These are phyloP conservation scores for Drosophila lowei DNA, from an alignment of 1,140 invertebrate species.

Conservation along the genomic window DNA sequence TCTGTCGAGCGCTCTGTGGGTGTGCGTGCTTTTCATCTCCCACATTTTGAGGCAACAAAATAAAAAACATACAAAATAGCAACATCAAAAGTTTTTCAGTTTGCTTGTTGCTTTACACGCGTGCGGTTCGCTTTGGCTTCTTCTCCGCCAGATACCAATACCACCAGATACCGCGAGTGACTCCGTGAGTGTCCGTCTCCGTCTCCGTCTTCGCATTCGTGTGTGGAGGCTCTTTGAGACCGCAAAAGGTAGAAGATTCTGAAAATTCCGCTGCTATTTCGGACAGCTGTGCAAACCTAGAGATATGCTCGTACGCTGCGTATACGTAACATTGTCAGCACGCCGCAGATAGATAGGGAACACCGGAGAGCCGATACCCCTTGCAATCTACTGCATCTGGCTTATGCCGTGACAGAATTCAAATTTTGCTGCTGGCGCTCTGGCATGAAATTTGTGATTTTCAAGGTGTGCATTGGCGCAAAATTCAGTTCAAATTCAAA, in stretches of 20 bases:
- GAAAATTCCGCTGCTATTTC: conserved; percentile 60
- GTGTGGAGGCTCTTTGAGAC: conserved; percentile 26
- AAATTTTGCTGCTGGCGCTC: conserved; percentile 37
- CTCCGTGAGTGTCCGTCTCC: background rate
- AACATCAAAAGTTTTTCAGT: conserved; percentile 80
- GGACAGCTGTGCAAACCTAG: conserved; percentile 64
- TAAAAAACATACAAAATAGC: conserved; percentile 73
- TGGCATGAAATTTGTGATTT: conserved; percentile 43
- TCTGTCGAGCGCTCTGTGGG: conserved; percentile 17
- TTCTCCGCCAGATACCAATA: background rate
- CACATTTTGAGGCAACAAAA: conserved; percentile 42
- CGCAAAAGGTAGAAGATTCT: conserved; percentile 68
- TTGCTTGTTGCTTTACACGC: conserved; percentile 79
- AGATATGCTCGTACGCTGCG: conserved; percentile 43
- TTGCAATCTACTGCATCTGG: conserved; percentile 31
- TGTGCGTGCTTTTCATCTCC: conserved; percentile 64
- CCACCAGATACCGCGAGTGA: background rate
- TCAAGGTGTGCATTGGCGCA: conserved; percentile 48
- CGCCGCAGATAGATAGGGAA: conserved; percentile 22
- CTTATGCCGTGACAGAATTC: conserved; percentile 38
- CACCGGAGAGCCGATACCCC: background rate
- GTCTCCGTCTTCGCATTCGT: background rate
- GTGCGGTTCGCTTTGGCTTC: conserved; percentile 62
- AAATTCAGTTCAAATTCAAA: conserved; percentile 15
- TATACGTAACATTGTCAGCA: conserved; percentile 61